A percentile compares a stretch with the other conserved stretches of the same genome.
Evolutionary conservation across 1,140 invertebrate genomes (phyloP).

Genomic region (Zaprionus camerounensis): DNA sequence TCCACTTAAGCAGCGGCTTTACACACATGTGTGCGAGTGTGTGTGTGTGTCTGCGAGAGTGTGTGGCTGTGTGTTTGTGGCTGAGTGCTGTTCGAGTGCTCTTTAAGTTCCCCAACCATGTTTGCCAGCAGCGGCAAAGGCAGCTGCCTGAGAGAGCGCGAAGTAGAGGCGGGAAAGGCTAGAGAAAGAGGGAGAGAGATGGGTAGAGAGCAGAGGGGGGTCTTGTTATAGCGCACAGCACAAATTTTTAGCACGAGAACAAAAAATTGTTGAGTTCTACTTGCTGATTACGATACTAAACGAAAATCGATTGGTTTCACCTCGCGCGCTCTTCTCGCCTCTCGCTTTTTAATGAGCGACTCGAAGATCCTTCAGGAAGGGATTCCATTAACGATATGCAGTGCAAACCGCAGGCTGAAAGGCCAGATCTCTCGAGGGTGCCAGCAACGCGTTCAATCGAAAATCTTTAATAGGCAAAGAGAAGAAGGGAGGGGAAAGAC

Average conservation of each 20-base stretch:
- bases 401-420: neutral
- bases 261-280: slow-evolving; percentile 65
- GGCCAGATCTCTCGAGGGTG: slow-evolving; percentile 5
- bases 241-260: slow-evolving; percentile 79
- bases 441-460: slow-evolving; percentile 18
- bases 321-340: slow-evolving; percentile 9
- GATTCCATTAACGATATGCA: slow-evolving; percentile 73
- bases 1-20: slow-evolving; percentile 71
- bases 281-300: slow-evolving; percentile 79
- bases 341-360: slow-evolving; percentile 55
- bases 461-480: slow-evolving; percentile 23
- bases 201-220: slow-evolving; percentile 10
- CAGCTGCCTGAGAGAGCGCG: too few relatives aligned
- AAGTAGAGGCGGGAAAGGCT: too few relatives aligned
- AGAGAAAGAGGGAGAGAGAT: slow-evolving; percentile 3
- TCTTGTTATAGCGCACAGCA: slow-evolving; percentile 80
- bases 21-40: slow-evolving; percentile 66
- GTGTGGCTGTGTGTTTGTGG: slow-evolving; percentile 59
- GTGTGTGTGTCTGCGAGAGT: slow-evolving; percentile 9
- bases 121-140: slow-evolving; percentile 7
- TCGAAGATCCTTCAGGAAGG: slow-evolving; percentile 45
- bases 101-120: slow-evolving; percentile 77
- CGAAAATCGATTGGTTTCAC: slow-evolving; percentile 76
- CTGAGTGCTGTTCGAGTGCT: slow-evolving; percentile 81
- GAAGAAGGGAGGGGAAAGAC: neutral